Base-by-base conservation (phyloP, 2,888 invertebrate species). In the Caenorhabditis sp. region DNA sequence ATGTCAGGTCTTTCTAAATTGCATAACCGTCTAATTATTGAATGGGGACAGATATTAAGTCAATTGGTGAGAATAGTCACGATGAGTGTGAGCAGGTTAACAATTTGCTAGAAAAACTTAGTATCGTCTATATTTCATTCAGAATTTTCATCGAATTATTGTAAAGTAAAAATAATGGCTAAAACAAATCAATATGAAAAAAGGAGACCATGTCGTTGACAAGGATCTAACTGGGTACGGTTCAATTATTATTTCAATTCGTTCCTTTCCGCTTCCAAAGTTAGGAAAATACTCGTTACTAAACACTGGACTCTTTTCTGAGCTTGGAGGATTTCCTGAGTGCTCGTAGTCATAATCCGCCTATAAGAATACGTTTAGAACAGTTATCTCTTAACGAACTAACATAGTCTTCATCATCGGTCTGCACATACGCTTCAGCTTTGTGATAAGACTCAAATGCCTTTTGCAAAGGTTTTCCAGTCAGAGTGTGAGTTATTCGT, bases 351-450 rank as follows among this genome's bases (percentile, higher is more conserved):
- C 65, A 24, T 82, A 68, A 15, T 82, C 77, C 8, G 24, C 32
- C 82, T 82, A 68, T 44, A 47, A 47, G n/a, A n/a, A n/a, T n/a
- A n/a, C n/a, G n/a, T n/a, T n/a, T n/a, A n/a, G n/a, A n/a, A n/a
- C n/a, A n/a, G n/a, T n/a, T n/a, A n/a, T 6, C 32, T 37, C 50
- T n/a, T 37, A 24, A 22, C 20, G 9, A 26, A 40, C 65, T 53
- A 44, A 78, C 82, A 72, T 82, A 77, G 61, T 82, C 82, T 64
- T 82, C 82, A 58, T 82, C 82, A 51, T 82, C 82, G 24, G 51
- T 47, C 37, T 67, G 64, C 15, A 69, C 18, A 4, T 40, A 22
- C 0, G 68, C 40, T 50, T 61, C 55, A 0, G 64, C 50, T 51
- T 62, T 35, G 6, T 60, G 24, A 8, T 51, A 24, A 22, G 44